A percentile compares a stretch with the other conserved stretches of the same genome.
These are phyloP conservation scores for Scaptomyza hsui DNA, from an alignment of 1,140 invertebrate species.

Conservation along the genomic window DNA sequence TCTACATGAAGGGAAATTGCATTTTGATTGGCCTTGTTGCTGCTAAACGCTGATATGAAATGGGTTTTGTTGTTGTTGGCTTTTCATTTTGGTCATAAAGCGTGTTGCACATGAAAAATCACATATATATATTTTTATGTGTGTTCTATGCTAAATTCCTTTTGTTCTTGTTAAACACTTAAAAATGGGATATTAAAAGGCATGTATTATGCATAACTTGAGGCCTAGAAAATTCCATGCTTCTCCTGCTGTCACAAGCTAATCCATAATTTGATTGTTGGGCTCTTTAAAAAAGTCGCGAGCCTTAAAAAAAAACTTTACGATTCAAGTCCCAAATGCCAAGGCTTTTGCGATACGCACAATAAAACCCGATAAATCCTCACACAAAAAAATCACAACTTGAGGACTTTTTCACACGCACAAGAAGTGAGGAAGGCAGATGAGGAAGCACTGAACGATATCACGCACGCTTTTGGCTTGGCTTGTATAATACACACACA, in stretches of 20 bases:
- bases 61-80: constrained; percentile 24
- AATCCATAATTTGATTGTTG: constrained; percentile 30
- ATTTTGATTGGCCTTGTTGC: constrained; percentile 74
- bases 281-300: constrained; percentile 3
- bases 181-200: constrained; percentile 23
- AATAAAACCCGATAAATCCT: constrained; percentile 79
- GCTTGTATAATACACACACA: constrained; percentile 7
- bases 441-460: background rate
- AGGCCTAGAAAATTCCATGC: constrained; percentile 1
- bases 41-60: constrained; percentile 56
- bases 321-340: constrained; percentile 58
- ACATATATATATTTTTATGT: constrained; percentile 55
- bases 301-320: constrained; percentile 62
- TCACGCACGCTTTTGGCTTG: constrained; percentile 27
- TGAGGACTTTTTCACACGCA: constrained; percentile 77
- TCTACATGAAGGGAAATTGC: constrained; percentile 69
- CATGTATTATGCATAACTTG: constrained; percentile 1
- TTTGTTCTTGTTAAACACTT: constrained; percentile 2
- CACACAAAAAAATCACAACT: constrained; percentile 71
- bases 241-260: background rate
- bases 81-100: constrained; percentile 26
- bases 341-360: constrained; percentile 66
- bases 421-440: constrained; percentile 23
- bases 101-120: constrained; percentile 54
- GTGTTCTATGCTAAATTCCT: constrained; percentile 51